Percentiles rank a stretch among this genome's conserved stretches.
Evolutionary conservation across 2,888 invertebrate genomes (phyloP).

Genomic region (Diarsia mendica): DNA sequence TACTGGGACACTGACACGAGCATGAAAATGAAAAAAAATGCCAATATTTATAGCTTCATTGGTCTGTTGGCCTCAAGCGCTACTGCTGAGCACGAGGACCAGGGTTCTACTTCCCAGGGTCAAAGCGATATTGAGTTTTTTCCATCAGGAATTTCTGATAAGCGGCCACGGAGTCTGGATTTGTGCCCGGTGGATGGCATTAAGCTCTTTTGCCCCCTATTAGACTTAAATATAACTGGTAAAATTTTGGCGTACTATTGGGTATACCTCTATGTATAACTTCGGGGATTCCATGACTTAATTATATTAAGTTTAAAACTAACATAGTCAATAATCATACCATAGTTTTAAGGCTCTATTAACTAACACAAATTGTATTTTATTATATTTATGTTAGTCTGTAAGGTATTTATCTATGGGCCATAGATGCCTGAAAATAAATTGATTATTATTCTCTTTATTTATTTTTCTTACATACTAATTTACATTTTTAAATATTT

Average conservation of each 20-base stretch:
- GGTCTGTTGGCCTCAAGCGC: neutral
- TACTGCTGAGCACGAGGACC: neutral
- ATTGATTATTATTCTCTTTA: too few species aligned
- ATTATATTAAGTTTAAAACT: neutral
- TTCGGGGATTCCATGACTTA: neutral
- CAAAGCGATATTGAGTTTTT: neutral
- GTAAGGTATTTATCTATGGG: too few species aligned
- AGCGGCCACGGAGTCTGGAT: too few species aligned
- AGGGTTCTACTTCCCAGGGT: neutral
- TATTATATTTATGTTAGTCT: too few species aligned
- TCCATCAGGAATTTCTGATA: neutral
- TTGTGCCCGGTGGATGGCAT: neutral
- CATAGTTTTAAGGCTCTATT: too few species aligned
- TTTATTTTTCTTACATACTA: too few species aligned
- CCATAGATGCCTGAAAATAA: too few species aligned
- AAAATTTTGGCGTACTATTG: neutral
- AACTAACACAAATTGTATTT: too few species aligned
- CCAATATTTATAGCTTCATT: neutral
- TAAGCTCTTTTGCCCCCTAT: neutral
- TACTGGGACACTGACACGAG: too few species aligned
- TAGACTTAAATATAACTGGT: neutral
- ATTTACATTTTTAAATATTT: too few species aligned
- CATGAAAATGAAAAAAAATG: too few species aligned
- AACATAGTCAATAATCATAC: too few species aligned
- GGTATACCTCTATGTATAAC: neutral